Conservation (phyloP, 2,888 invertebrate genomes). For the Lycocerus yunnanus region DNA sequence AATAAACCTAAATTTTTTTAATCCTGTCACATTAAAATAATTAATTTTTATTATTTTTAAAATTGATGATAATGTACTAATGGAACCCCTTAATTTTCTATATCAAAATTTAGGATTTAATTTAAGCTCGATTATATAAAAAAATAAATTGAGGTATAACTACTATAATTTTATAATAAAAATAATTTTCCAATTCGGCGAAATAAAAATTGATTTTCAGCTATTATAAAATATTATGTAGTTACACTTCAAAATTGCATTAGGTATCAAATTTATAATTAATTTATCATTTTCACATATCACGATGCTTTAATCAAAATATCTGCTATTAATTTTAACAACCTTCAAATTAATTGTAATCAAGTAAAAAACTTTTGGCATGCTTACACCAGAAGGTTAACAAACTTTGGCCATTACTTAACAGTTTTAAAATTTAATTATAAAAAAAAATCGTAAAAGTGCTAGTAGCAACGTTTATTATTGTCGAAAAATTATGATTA, state of each 20-base stretch:
- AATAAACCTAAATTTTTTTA: not conserved
- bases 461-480: not conserved
- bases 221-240: not conserved
- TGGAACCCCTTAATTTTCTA: not conserved
- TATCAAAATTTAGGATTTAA: not conserved
- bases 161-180: not conserved
- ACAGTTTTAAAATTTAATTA: not conserved
- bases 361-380: not conserved
- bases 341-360: not conserved
- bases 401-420: not conserved
- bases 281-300: not conserved
- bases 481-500: not conserved
- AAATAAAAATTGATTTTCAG: not conserved
- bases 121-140: not conserved
- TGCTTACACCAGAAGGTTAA: not conserved
- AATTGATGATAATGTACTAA: not conserved
- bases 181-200: not conserved
- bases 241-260: not conserved
- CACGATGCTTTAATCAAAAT: not conserved
- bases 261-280: not conserved
- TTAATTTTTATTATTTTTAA: not conserved
- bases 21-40: not conserved
- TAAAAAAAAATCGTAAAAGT: not conserved
- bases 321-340: not conserved
- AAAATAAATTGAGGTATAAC: not conserved